Evolutionary conservation across 2,888 invertebrate species (phyloP), one percentile per base, ranked within the genome.

Genomic region (Rhorus exstirpatorius): DNA sequence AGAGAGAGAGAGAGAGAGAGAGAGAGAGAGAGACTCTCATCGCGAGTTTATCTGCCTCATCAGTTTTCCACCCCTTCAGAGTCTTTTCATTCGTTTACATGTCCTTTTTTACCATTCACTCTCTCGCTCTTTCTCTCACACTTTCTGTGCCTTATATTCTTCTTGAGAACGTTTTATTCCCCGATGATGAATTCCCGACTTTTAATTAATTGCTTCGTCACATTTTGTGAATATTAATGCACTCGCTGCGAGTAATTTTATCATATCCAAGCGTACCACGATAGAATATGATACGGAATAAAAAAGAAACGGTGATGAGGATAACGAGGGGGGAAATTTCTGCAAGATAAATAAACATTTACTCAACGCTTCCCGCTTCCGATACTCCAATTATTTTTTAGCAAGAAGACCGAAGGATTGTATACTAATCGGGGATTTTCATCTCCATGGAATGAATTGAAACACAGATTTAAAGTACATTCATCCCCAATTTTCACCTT

Each of bases 201-300:
- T 58, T 67, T 67, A 76, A 76, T 76, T 67, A 76, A 76, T 76
- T 46, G 17, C 53, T 51, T 21, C 26, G 63, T 35, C 53, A 21
- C 67, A 76, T 76, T 67, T 49, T 26, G 10, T 67, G 35, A 53
- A 67, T 76, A 67, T 67, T 17, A 67, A 76, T 44, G 46, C 65
- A 10, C 17, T 51, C 7, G 46, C 46, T 17, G 12, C 41, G 60
- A 35, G 60, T 35, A 49, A 60, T 35, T 49, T 49, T 10, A 72
- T 72, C 35, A 46, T 55, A 55, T 41, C 55, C 17, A 41, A 41
- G 41, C 41, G 55, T 19, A 35, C 12, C 41, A 31, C 19, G 44
- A 67, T 3, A 35, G 49, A n/a, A 63, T 26, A 17, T n/a, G 24
- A 41, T 31, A 60, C 21, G 46, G 60, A n/a, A 1, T 31, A 60